phyloP scores from a whole-genome alignment of 2,797 vertebrate genomes.

The Dipus sagitta region DNA sequence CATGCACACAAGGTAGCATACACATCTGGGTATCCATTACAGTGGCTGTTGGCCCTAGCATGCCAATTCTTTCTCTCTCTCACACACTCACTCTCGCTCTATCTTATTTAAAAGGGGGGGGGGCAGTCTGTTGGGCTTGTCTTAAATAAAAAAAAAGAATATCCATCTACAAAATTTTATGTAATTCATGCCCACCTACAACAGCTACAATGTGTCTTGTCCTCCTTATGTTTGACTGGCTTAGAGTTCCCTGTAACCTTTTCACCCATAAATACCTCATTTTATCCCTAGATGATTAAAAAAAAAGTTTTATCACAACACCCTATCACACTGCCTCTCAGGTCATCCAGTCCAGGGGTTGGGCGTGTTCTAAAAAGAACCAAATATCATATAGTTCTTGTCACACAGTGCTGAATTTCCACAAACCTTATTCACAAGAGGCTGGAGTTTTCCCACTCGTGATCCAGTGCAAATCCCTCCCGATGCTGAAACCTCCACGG shows the following conservation, averaged over 20 bases:
- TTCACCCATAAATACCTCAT: slow-evolving; percentile 19
- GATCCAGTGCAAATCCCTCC: background rate
- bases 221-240: background rate
- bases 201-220: background rate
- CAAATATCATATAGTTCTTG: background rate
- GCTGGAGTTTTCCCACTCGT: background rate
- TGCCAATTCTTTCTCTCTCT: too few relatives aligned
- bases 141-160: too few relatives aligned
- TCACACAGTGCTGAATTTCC: slow-evolving; percentile 14
- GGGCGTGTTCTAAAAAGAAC: slow-evolving; percentile 34
- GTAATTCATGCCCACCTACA: background rate
- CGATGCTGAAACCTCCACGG: background rate
- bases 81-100: too few relatives aligned
- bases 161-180: background rate
- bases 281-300: background rate
- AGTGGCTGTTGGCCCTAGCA: too few relatives aligned
- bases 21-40: too few relatives aligned
- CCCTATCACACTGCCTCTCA: background rate
- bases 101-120: too few relatives aligned
- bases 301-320: background rate
- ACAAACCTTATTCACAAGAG: slow-evolving; percentile 26
- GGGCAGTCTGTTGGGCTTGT: too few relatives aligned
- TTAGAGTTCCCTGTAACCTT: background rate
- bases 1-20: too few relatives aligned
- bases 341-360: background rate